Evolutionary conservation across 2,888 invertebrate species (phyloP).

Genomic region (Synergus gifuensis): DNA sequence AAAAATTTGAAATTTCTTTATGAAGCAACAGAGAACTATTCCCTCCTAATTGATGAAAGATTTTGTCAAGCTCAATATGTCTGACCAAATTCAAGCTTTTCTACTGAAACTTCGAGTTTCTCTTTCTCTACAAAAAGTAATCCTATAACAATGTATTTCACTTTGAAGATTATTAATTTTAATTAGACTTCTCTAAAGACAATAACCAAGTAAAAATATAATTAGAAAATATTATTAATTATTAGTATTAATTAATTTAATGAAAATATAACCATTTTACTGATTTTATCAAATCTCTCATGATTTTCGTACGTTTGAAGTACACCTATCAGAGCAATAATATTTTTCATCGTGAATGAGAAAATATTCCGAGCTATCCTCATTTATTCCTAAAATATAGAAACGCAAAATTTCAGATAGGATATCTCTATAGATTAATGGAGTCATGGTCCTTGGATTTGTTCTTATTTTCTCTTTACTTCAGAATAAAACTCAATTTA

Average conservation of each 20-base stretch:
- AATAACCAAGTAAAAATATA: too few species aligned
- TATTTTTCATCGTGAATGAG: background rate
- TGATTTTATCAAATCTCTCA: too few species aligned
- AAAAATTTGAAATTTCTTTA: too few species aligned
- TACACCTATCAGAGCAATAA: background rate
- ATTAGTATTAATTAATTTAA: background rate
- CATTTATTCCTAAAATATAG: conserved; percentile 9
- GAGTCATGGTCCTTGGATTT: conserved; percentile 8
- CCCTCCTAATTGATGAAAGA: background rate
- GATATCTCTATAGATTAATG: conserved; percentile 28
- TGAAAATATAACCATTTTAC: too few species aligned
- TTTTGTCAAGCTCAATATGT: background rate
- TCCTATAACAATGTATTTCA: background rate
- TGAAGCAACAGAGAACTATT: background rate
- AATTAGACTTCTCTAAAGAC: background rate
- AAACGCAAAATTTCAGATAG: conserved; percentile 18
- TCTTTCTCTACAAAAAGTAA: background rate
- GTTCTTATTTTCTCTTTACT: conserved; percentile 24
- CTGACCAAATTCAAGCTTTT: background rate
- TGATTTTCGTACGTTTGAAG: too few species aligned
- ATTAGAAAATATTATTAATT: background rate
- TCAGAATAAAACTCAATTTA: conserved; percentile 11
- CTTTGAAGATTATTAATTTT: background rate
- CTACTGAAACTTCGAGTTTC: background rate
- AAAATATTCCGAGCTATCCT: conserved; percentile 4